Evolutionary conservation across 2,888 invertebrate species (phyloP).

Genomic region (Rhopalosiphum nymphaeae): DNA sequence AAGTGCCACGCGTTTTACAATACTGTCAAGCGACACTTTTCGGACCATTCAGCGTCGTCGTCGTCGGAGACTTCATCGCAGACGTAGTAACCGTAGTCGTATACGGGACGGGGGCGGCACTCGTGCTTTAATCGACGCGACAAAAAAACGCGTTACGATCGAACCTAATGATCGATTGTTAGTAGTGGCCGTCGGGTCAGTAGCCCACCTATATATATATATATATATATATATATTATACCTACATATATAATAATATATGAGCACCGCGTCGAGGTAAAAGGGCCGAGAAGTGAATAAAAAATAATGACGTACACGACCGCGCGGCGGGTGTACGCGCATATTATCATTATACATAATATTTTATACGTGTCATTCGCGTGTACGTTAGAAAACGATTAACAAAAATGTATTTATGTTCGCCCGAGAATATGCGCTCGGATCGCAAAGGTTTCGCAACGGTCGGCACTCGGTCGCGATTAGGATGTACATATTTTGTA

Average conservation of each 20-base stretch:
- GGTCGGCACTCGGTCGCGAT: no score
- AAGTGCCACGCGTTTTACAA: neutral
- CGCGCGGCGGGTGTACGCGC: neutral
- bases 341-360: neutral
- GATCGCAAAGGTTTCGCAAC: no score
- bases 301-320: conserved; percentile 19
- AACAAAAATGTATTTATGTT: neutral
- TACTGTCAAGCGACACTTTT: neutral
- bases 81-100: neutral
- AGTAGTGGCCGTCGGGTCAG: neutral
- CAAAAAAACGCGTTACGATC: conserved; percentile 10
- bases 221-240: neutral
- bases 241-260: neutral
- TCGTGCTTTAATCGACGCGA: neutral
- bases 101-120: neutral
- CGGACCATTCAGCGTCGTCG: neutral
- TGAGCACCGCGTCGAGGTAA: neutral
- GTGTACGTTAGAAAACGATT: neutral
- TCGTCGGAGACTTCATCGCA: neutral
- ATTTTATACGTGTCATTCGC: neutral
- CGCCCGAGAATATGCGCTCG: neutral
- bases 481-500: no score
- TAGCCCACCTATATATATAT: neutral
- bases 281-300: neutral
- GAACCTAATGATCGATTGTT: conserved; percentile 19